Base-by-base conservation (phyloP, 2,888 invertebrate species). In the Marronus borbonicus region DNA sequence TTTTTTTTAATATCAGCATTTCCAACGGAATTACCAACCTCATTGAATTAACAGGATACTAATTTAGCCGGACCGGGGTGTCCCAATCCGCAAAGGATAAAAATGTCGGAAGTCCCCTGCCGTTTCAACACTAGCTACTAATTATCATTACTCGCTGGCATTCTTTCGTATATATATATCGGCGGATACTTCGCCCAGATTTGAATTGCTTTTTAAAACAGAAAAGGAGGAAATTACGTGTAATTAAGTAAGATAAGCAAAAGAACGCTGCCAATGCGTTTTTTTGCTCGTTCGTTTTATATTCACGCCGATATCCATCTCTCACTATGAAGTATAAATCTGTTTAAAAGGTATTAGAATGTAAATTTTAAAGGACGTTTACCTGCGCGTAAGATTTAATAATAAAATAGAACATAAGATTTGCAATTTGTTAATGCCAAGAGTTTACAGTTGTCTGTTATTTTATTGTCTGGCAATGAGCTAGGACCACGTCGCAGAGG, bases 21-120 rank as follows among this genome's bases (percentile, higher is more conserved):
- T 69, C 52, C 69, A 28, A 14, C 12, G 28, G 36, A 58, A 72
- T 72, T 72, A 72, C 39, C 72, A 39, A 39, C 72, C 44, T 55
- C 69, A 60, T 17, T 72, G 58, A 39, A 58, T 72, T 72, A 72
- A 72, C 36, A 60, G 36, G 72, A 72, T 72, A 58, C 58, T 72
- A 72, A 72, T 72, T 72, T 72, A 17, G 20, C 36, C 17, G 7
- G 58, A 58, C 58, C 58, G 58, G 58, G 20, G 44, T 72, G 44
- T 60, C 58, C 17, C 58, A 58, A 44, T 72, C 17, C 58, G 28
- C 58, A 72, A 58, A 72, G 72, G 72, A 72, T 72, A 72, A 72
- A 72, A 72, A 60, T 72, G 58, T 72, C 72, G 44, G 44, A 44
- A 44, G 44, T 44, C 44, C 12, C 44, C 55, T 14, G 3, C 72